phyloP scores from a whole-genome alignment of 2,888 invertebrate species.

The Diaprepes abbreviatus region DNA sequence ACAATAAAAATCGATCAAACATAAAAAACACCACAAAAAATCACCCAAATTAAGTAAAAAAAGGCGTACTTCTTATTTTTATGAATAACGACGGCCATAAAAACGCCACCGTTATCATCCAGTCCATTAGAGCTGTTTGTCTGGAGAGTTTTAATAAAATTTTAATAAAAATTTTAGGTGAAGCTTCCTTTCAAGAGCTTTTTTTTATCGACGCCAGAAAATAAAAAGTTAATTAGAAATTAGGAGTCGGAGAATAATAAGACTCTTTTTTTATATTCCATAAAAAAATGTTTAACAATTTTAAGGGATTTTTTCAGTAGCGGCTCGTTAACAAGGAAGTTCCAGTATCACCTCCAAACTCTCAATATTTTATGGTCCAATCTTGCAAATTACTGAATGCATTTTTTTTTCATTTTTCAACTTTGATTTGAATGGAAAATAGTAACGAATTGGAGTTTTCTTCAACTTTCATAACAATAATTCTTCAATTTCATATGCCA shows the following conservation, averaged over 20 bases:
- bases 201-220: conserved; percentile 31
- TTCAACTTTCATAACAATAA: too few species aligned
- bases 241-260: conserved; percentile 6
- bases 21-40: conserved; percentile 8
- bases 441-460: too few species aligned
- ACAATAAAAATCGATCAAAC: conserved; percentile 3
- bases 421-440: too few species aligned
- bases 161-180: conserved; percentile 35
- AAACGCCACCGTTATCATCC: conserved; percentile 14
- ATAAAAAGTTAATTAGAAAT: conserved; percentile 39
- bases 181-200: background rate
- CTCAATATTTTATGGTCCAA: too few species aligned
- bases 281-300: conserved; percentile 5
- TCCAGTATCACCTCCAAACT: too few species aligned
- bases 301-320: background rate
- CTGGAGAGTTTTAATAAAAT: conserved; percentile 37
- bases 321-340: too few species aligned
- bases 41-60: conserved; percentile 10
- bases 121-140: conserved; percentile 31
- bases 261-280: background rate
- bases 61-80: conserved; percentile 20
- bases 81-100: conserved; percentile 29
- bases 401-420: too few species aligned
- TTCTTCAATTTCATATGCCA: too few species aligned
- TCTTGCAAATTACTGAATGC: too few species aligned